Evolutionary conservation across 2,888 invertebrate genomes (phyloP), one percentile per base, ranked within the genome.

Genomic region (Pristionchus japonicus): DNA sequence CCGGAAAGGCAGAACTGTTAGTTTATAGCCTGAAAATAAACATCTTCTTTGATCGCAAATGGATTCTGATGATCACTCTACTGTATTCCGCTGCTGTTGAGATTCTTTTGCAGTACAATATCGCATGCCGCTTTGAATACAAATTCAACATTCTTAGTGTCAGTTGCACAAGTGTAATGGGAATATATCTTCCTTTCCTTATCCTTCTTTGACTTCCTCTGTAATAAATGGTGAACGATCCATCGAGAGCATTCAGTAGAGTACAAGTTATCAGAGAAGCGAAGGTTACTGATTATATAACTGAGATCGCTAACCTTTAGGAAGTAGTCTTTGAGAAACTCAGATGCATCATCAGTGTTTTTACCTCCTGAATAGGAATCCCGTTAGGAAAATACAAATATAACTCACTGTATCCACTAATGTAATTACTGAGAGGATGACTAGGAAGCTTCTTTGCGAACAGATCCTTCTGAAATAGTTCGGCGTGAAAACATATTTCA

Each of bases 21-120:
- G 11, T n/a, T 61, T 31, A 64, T 15, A 64, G 31, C 17, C 64
- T 64, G 64, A 64, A 64, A 64, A 34, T 7, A 1, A 1, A 6
- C 13, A 27, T 31, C 1, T 1, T 34, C 31, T 31, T 64, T 3
- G 31, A 64, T 34, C 64, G 1, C 15, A 4, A 13, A 7, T 17
- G 27, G 15, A 15, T 15, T 34, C 64, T 13, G 17, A 34, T 34
- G 7, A 47, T 49, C 61, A 47, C 64, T 27, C 37, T 86, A 86
- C 85, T 86, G 85, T 43, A 86, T 86, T 40, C 85, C 85, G 23
- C 49, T 67, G 49, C 27, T 67, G 20, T 86, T 86, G 3, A 86
- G 86, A 43, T 88, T 88, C 74, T 89, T 89, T 37, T 90, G 88
- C 34, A 90, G 88, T 20, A 90, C 89, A 82, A 90, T 90, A 82